Conservation (phyloP, 2,113 vertebrate species). For the Datnioides undecimradiatus region DNA sequence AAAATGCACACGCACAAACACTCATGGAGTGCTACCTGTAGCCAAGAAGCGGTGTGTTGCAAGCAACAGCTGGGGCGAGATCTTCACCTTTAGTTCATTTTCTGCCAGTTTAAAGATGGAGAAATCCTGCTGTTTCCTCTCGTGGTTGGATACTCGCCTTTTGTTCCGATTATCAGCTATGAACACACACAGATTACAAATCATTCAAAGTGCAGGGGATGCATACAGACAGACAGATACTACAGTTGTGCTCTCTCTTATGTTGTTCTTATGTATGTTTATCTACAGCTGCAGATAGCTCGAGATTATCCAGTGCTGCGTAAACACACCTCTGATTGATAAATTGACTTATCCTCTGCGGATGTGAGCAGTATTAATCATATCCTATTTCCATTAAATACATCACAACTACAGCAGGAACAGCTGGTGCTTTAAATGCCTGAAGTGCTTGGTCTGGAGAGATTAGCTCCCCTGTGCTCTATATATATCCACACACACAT, state of each 20-base stretch:
- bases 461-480: slow-evolving; percentile 42
- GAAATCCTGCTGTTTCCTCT: slow-evolving; percentile 95
- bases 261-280: too few species aligned
- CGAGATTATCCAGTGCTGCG: slow-evolving; percentile 8
- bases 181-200: slow-evolving; percentile 47
- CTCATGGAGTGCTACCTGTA: slow-evolving; percentile 86
- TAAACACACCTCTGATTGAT: slow-evolving; percentile 30
- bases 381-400: slow-evolving; percentile 32
- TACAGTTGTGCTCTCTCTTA: neutral
- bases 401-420: slow-evolving; percentile 33
- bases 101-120: slow-evolving; percentile 95
- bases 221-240: neutral
- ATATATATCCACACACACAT: slow-evolving; percentile 27
- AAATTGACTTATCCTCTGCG: slow-evolving; percentile 36
- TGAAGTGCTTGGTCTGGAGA: slow-evolving; percentile 35
- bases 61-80: slow-evolving; percentile 94
- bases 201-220: neutral
- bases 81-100: slow-evolving; percentile 93
- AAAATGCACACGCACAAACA: slow-evolving; percentile 7
- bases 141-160: slow-evolving; percentile 91
- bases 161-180: slow-evolving; percentile 94
- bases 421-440: slow-evolving; percentile 50
- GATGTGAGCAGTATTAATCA: slow-evolving; percentile 7
- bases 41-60: slow-evolving; percentile 98
- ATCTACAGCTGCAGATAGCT: slow-evolving; percentile 12